Evolutionary conservation across 2,888 invertebrate genomes (phyloP).

Genomic region (Coleophora deauratella): DNA sequence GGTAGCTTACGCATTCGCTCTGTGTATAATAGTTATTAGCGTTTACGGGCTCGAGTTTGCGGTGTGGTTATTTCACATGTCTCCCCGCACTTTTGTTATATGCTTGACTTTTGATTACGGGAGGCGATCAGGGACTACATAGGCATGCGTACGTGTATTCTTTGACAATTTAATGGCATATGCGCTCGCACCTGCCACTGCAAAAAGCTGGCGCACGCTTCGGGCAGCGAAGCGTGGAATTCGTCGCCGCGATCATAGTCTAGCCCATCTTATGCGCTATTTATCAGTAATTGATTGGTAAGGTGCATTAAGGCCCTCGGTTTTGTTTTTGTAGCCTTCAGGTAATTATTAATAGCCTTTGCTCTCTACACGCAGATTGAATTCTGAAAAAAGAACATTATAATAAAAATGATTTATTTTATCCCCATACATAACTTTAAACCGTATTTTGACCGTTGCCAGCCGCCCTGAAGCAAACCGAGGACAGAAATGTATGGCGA

Average conservation of each 20-base stretch:
- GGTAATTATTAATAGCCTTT: conserved; percentile 36
- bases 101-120: conserved; percentile 56
- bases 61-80: conserved; percentile 2
- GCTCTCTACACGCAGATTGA: too few relatives aligned
- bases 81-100: conserved; percentile 1
- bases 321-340: conserved; percentile 39
- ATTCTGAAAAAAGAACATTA: too few relatives aligned
- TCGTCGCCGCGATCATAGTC: conserved; percentile 58
- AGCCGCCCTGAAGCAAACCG: too few relatives aligned
- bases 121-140: conserved; percentile 45
- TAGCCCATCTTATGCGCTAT: conserved; percentile 65
- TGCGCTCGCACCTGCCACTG: conserved; percentile 65
- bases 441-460: too few relatives aligned
- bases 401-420: too few relatives aligned
- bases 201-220: conserved; percentile 71
- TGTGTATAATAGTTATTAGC: conserved; percentile 1
- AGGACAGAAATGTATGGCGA: too few relatives aligned
- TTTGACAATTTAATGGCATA: conserved; percentile 75
- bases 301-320: conserved; percentile 52
- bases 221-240: conserved; percentile 66
- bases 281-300: conserved; percentile 71
- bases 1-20: conserved; percentile 24
- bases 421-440: too few relatives aligned
- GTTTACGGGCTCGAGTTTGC: conserved; percentile 12
- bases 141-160: conserved; percentile 51